Base-by-base conservation (phyloP, 2,888 invertebrate genomes). In the Sarcophaga rosellei region DNA sequence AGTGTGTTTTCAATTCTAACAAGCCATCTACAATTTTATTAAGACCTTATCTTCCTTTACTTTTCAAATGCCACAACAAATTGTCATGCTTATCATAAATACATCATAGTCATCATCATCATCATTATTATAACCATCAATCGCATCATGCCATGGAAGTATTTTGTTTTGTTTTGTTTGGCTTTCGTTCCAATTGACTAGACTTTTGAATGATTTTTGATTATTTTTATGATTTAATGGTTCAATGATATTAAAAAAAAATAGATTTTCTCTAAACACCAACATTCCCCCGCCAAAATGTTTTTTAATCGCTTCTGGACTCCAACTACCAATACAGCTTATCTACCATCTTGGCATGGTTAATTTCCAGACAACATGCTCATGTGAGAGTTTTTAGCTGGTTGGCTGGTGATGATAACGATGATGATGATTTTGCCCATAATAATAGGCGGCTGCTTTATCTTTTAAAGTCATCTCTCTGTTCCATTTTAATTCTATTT, bases 231-330 rank as follows among this genome's bases (percentile, higher is more conserved):
- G 73, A 82, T 89, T 91, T 91, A 86, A 75, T 62, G 83, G 80
- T 87, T 84, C 86, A 89, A 72, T 90, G 88, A 84, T 81, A 88
- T 89, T 62, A 62, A n/a, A 86, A 90, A 78, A 74, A 80, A 23
- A 78, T 66, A 57, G 44, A 44, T 35, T 74, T 63, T 15, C 47
- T 59, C 17, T 8, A 35, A 35, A 35, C 35, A 35, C 35, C 35
- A 35, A 35, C 17, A 69, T 15, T 72, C 82, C 20, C 62, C 1
- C 20, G 11, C 44, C 77, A 73, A 86, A 85, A 62, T 47, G 44
- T 23, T 84, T 86, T 87, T 88, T 84, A 66, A 35, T 73, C 57
- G 8, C 35, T 53, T 23, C 6, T 35, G 35, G 35, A 8, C 2
- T 35, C 1, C 1, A 10, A 2, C 6, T 8, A 35, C 12, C 45